Base-by-base conservation (phyloP, 1,140 invertebrate species). In the Aphis gossypii region DNA sequence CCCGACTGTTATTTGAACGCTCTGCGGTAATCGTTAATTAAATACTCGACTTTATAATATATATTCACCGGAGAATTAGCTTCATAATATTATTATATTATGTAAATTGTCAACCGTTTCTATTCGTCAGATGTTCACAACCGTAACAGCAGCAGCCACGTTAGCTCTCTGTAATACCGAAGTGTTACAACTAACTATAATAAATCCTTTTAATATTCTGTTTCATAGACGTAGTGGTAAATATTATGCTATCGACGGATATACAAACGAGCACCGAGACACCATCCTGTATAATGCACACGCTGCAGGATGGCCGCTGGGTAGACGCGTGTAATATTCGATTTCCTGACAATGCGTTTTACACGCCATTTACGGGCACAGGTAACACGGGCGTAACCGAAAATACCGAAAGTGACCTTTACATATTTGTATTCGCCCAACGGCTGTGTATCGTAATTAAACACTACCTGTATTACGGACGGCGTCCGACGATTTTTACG, bases 301-400 rank as follows among this genome's bases (percentile, higher is more conserved):
- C 60, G 18, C 56, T 14, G 56, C 4, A 5, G n/a, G 25, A 9
- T 25, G 25, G 25, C 56, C 56, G 25, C 56, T 60, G 25, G 25
- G 56, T 30, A 60, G 14, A 68, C 30, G 1, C 5, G n/a, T 1
- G 18, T 48, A 48, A 48, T 68, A 68, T 68, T 68, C 14, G 60
- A 68, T 68, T 68, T 68, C 60, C 60, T 68, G 60, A 68, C 60
- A 68, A n/a, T 68, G 60, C n/a, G 60, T 76, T 76, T 76, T 76
- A 76, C 11, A n/a, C 60, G 30, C 60, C 60, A 11, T 76, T 76
- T 76, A 76, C 60, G n/a, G 30, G n/a, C 60, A n/a, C n/a, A 76
- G 60, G 60, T 76, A 76, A 35, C 60, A 76, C 60, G 60, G 60
- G 60, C 60, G 60, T 76, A 76, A 76, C 60, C 30, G 5, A 76